phyloP scores from a whole-genome alignment of 2,113 vertebrate genomes.

The Trogon surrucura region DNA sequence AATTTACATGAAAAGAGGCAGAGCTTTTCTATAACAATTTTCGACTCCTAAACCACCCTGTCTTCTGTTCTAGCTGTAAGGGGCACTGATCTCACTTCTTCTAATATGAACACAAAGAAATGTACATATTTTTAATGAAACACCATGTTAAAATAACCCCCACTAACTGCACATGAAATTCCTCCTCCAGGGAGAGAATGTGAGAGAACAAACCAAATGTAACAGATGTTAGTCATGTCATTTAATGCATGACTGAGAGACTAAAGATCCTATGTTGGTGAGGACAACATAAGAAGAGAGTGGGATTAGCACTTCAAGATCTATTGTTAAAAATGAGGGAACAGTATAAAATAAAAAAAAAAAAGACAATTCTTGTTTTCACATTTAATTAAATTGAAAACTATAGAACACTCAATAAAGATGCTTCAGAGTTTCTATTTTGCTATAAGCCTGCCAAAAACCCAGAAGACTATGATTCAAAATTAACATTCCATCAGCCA shows the following conservation, averaged over 20 bases:
- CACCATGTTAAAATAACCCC: neutral
- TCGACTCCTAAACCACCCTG: neutral
- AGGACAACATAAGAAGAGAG: neutral
- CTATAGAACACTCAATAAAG: neutral
- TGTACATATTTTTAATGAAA: fast-evolving
- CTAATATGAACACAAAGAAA: neutral
- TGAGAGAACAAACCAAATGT: conserved; percentile 5
- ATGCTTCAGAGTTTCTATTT: neutral
- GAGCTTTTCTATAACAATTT: neutral
- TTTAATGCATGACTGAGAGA: conserved; percentile 58
- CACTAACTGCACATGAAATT: conserved; percentile 1
- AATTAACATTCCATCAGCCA: neutral
- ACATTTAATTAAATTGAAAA: neutral
- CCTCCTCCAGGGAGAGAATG: conserved; percentile 9
- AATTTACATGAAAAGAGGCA: neutral
- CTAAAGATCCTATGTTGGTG: neutral
- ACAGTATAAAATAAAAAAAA: neutral
- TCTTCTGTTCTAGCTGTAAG: neutral
- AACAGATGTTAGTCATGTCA: conserved; percentile 46
- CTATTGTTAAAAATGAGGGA: neutral
- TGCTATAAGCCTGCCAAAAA: neutral
- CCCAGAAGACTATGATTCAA: neutral
- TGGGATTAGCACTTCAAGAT: neutral
- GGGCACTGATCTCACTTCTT: neutral
- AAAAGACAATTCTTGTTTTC: neutral